A percentile compares a stretch with the other conserved stretches of the same genome.
Conservation (phyloP, 2,888 invertebrate genomes). For the Morpho helenor region DNA sequence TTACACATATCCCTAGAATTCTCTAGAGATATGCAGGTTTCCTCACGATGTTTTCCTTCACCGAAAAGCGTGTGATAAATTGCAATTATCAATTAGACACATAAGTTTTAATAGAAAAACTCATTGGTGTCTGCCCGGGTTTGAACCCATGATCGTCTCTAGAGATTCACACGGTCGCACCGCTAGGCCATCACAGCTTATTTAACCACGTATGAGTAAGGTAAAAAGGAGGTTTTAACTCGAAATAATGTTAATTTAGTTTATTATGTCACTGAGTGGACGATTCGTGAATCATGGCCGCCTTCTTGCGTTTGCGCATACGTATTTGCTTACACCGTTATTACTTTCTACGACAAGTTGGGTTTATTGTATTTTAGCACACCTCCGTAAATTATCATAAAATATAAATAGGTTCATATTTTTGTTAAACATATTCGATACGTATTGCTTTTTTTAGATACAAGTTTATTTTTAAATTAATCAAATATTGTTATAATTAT, state of each 20-base stretch:
- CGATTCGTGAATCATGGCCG: conserved; percentile 67
- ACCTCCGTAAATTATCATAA: conserved; percentile 6
- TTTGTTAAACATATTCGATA: not conserved
- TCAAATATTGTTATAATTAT: too few species aligned
- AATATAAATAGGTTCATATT: not conserved
- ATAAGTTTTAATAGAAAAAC: too few species aligned
- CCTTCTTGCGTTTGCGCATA: conserved; percentile 29
- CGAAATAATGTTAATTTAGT: conserved; percentile 68
- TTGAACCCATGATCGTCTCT: too few species aligned
- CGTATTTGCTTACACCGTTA: conserved; percentile 64
- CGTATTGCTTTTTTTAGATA: not conserved
- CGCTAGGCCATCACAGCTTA: too few species aligned
- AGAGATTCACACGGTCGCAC: too few species aligned
- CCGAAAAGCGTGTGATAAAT: too few species aligned
- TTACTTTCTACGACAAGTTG: conserved; percentile 63
- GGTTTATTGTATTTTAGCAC: conserved; percentile 26
- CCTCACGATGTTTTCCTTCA: too few species aligned
- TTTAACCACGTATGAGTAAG: conserved; percentile 50
- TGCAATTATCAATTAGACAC: too few species aligned
- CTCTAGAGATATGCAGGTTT: too few species aligned
- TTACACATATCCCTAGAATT: too few species aligned
- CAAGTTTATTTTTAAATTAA: too few species aligned
- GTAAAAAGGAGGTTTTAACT: conserved; percentile 50
- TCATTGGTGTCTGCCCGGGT: too few species aligned
- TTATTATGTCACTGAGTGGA: conserved; percentile 70